These are phyloP conservation scores for Erynnis tages DNA, from an alignment of 2,888 invertebrate species.

Conservation along the genomic window DNA sequence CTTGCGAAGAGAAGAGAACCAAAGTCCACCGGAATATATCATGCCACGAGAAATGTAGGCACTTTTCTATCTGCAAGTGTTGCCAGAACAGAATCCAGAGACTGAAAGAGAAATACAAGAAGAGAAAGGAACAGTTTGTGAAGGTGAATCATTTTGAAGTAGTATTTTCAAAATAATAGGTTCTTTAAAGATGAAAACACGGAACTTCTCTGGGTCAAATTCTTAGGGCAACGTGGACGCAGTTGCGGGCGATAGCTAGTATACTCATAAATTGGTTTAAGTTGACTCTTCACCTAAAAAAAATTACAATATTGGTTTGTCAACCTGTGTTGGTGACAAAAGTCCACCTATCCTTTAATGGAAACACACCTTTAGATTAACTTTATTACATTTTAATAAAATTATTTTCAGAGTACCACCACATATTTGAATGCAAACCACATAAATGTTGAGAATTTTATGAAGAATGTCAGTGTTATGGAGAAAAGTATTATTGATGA, in stretches of 20 bases:
- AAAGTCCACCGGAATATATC: conserved; percentile 5
- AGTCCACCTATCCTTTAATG: no score
- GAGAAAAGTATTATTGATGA: conserved; percentile 61
- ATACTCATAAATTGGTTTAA: no score
- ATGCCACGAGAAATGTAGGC: conserved; percentile 49
- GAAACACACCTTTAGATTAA: no score
- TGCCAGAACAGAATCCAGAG: conserved; percentile 48
- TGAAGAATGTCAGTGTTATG: conserved; percentile 53
- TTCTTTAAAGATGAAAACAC: no score
- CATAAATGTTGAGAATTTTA: conserved; percentile 44
- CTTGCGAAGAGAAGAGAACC: conserved; percentile 24
- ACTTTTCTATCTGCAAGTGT: conserved; percentile 47
- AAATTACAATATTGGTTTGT: no score
- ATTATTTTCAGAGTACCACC: conserved; percentile 52
- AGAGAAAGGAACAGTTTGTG: conserved; percentile 44
- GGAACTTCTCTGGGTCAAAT: no score
- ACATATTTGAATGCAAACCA: conserved; percentile 39
- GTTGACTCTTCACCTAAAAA: no score
- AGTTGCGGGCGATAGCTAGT: no score
- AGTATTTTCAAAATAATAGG: neutral
- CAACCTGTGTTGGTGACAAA: no score
- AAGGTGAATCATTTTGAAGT: conserved; percentile 42
- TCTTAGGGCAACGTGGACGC: no score
- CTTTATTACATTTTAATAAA: neutral
- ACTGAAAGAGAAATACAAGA: conserved; percentile 50